Percentiles rank a stretch among this genome's conserved stretches.
Evolutionary conservation across 2,797 vertebrate species (phyloP).

Genomic region (Rhinichthys osculus): DNA sequence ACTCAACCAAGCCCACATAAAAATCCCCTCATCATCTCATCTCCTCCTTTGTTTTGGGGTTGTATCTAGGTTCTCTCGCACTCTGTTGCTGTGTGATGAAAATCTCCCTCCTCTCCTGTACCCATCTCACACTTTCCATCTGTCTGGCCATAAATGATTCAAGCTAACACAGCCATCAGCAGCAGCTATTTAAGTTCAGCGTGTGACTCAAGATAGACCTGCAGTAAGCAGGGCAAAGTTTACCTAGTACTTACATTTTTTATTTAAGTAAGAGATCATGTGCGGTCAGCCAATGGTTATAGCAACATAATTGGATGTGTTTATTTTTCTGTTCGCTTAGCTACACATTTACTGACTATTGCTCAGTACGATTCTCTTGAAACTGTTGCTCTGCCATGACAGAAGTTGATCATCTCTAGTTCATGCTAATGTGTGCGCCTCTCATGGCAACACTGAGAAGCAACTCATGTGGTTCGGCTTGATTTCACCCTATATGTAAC

Average conservation of each 20-base stretch:
- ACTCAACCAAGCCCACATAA: no score
- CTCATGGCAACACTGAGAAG: neutral
- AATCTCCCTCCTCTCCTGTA: slow-evolving; percentile 51
- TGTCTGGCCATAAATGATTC: slow-evolving; percentile 71
- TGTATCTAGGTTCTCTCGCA: slow-evolving; percentile 62
- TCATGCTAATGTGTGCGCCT: neutral
- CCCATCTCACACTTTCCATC: slow-evolving; percentile 72
- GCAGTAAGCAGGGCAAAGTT: slow-evolving; percentile 13
- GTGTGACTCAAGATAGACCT: slow-evolving; percentile 25
- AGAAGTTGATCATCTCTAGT: neutral
- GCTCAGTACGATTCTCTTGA: neutral
- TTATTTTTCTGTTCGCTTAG: neutral
- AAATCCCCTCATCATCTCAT: slow-evolving; percentile 50
- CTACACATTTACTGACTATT: neutral
- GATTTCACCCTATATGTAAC: neutral
- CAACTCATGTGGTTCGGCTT: neutral
- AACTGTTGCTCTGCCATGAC: neutral
- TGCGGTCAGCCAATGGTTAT: neutral
- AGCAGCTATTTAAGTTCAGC: slow-evolving; percentile 56
- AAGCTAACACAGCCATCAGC: slow-evolving; percentile 52
- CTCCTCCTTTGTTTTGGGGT: slow-evolving; percentile 64
- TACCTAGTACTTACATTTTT: neutral
- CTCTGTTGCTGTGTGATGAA: slow-evolving; percentile 9
- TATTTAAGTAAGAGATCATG: neutral
- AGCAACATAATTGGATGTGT: neutral